A percentile compares a stretch with the other conserved stretches of the same genome.
Conservation (phyloP, 2,113 vertebrate species). For the Nesospiza acunhae region DNA sequence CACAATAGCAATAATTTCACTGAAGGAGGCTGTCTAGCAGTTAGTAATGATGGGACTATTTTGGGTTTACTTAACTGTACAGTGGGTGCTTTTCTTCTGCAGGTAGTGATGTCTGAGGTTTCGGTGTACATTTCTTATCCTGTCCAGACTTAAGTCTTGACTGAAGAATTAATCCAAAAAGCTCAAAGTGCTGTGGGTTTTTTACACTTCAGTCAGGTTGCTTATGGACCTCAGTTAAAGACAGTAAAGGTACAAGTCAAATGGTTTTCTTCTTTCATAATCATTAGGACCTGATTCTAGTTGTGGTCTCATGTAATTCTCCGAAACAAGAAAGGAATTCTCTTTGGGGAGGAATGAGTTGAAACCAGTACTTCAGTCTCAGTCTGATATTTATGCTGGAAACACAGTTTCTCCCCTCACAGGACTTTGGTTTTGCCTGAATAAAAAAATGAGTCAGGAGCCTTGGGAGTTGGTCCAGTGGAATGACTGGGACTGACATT, state of each 20-base stretch:
- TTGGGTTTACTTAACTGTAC: background rate
- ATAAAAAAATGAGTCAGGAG: background rate
- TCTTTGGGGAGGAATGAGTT: background rate
- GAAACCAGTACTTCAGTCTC: background rate
- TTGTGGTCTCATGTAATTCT: background rate
- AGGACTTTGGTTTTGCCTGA: background rate
- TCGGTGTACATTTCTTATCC: background rate
- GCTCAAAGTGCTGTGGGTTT: background rate
- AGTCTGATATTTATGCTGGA: background rate
- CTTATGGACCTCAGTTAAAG: background rate
- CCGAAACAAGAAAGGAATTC: background rate
- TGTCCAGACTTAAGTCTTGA: background rate
- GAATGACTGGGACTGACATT: slow-evolving; percentile 1
- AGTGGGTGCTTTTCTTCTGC: background rate
- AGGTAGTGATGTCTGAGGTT: background rate
- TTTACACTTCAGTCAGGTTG: background rate
- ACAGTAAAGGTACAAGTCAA: background rate
- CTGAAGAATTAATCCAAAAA: background rate
- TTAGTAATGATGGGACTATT: background rate
- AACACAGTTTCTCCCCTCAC: background rate
- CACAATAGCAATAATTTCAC: slow-evolving; percentile 38
- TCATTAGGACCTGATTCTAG: background rate
- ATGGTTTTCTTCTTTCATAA: background rate
- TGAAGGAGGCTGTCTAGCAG: background rate
- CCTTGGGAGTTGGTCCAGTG: background rate